A percentile compares a stretch with the other conserved stretches of the same genome.
Conservation (phyloP, 2,888 invertebrate species). For the Cheilosia scutellata region DNA sequence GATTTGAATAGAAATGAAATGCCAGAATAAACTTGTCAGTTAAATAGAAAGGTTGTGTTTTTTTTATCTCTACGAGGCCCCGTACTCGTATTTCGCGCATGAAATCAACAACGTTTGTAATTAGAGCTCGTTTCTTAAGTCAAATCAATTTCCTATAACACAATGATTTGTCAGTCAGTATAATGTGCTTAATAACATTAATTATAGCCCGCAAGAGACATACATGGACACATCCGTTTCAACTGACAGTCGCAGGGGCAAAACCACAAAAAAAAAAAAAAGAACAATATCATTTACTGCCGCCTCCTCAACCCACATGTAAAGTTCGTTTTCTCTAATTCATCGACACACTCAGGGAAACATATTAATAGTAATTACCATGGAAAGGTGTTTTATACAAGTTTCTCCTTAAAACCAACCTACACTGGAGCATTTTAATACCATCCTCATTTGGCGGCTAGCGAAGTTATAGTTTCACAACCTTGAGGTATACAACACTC, state of each 20-base stretch:
- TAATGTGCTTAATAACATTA: slow-evolving; percentile 45
- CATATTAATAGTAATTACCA: slow-evolving; percentile 46
- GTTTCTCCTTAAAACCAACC: slow-evolving; percentile 71
- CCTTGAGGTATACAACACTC: slow-evolving; percentile 54
- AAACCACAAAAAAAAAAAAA: slow-evolving; percentile 8
- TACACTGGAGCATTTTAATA: slow-evolving; percentile 41
- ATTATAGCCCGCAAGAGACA: slow-evolving; percentile 40
- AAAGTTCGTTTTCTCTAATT: slow-evolving; percentile 21
- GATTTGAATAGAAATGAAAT: too few species aligned
- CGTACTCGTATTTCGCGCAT: too few species aligned
- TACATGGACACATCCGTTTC: slow-evolving; percentile 64
- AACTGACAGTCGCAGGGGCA: slow-evolving; percentile 14
- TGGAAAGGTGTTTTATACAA: slow-evolving; percentile 37
- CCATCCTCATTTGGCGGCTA: slow-evolving; percentile 62
- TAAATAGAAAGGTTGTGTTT: too few species aligned
- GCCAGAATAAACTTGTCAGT: too few species aligned
- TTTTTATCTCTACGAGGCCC: too few species aligned
- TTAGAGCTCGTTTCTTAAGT: slow-evolving; percentile 25
- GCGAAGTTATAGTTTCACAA: slow-evolving; percentile 38
- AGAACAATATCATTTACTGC: slow-evolving; percentile 23
- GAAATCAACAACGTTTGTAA: slow-evolving; percentile 28
- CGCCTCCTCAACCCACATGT: slow-evolving; percentile 21
- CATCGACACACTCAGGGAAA: slow-evolving; percentile 25
- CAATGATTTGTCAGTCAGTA: slow-evolving; percentile 1
- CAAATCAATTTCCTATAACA: slow-evolving; percentile 22